phyloP scores from a whole-genome alignment of 2,797 vertebrate genomes.

The Tamandua tetradactyla region DNA sequence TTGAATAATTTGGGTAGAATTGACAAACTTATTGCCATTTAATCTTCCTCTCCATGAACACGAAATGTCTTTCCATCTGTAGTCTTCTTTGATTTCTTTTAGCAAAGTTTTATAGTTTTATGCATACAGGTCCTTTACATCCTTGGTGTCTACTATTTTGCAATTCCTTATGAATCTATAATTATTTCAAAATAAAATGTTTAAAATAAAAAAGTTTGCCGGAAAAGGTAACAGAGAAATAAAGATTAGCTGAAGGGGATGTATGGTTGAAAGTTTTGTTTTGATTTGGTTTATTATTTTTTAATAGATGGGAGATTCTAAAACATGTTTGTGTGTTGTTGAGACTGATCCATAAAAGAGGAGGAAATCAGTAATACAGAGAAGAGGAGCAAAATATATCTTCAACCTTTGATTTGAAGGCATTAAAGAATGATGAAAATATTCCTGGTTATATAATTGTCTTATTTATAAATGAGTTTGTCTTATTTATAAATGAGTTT shows the following conservation, averaged over 20 bases:
- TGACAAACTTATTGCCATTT: too few species aligned
- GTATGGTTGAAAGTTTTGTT: neutral
- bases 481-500: conserved; percentile 19
- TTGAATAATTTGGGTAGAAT: too few species aligned
- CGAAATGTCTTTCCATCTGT: too few species aligned
- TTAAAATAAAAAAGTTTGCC: neutral
- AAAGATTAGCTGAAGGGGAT: neutral
- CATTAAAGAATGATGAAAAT: conserved; percentile 26
- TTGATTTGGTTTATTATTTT: neutral
- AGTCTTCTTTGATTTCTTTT: too few species aligned
- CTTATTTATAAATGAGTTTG: conserved; percentile 7
- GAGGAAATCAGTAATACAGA: neutral
- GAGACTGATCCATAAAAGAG: neutral
- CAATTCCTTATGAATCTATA: neutral
- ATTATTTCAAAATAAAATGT: conserved; percentile 15
- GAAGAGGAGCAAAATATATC: neutral
- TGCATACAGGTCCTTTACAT: too few species aligned
- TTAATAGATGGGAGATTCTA: neutral
- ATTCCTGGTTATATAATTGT: neutral
- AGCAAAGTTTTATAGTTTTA: too few species aligned
- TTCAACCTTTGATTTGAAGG: neutral
- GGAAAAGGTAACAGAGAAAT: neutral
- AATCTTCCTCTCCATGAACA: too few species aligned
- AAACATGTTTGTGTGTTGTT: neutral
- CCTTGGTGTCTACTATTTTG: too few species aligned